Conservation (phyloP, 2,113 vertebrate genomes). For the Cyphomyrus plagiostoma region DNA sequence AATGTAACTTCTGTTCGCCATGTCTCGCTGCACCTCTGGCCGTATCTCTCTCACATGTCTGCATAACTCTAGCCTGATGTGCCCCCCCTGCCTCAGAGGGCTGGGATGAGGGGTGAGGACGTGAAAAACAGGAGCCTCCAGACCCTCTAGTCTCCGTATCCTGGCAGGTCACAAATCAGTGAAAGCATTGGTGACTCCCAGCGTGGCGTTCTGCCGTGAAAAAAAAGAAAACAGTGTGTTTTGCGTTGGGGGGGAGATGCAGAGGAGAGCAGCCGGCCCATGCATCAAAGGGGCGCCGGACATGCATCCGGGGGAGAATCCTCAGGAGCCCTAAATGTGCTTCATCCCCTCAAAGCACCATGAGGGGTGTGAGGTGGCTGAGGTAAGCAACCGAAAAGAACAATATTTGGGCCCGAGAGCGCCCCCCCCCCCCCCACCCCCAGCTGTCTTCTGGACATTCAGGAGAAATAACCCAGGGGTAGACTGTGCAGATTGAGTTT, state of each 20-base stretch:
- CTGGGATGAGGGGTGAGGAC: background rate
- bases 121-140: background rate
- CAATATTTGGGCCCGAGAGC: constrained; percentile 30
- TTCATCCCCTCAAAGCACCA: constrained; percentile 23
- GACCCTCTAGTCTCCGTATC: background rate
- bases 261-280: constrained; percentile 34
- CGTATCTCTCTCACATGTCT: background rate
- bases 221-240: constrained; percentile 37
- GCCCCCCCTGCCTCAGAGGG: background rate
- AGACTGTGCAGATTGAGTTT: constrained; percentile 75
- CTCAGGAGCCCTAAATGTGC: constrained; percentile 32
- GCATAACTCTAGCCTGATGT: background rate
- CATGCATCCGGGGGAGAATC: constrained; percentile 30
- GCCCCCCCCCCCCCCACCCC: constrained; percentile 32
- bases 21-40: background rate
- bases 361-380: background rate
- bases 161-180: constrained; percentile 14
- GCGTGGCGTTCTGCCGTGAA: constrained; percentile 35
- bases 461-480: constrained; percentile 64
- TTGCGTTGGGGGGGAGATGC: constrained; percentile 46
- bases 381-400: constrained; percentile 8
- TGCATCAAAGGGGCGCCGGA: constrained; percentile 43
- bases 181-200: constrained; percentile 20
- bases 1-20: background rate
- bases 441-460: constrained; percentile 52